phyloP scores from a whole-genome alignment of 2,797 vertebrate genomes.

The Eptatretus atami region DNA sequence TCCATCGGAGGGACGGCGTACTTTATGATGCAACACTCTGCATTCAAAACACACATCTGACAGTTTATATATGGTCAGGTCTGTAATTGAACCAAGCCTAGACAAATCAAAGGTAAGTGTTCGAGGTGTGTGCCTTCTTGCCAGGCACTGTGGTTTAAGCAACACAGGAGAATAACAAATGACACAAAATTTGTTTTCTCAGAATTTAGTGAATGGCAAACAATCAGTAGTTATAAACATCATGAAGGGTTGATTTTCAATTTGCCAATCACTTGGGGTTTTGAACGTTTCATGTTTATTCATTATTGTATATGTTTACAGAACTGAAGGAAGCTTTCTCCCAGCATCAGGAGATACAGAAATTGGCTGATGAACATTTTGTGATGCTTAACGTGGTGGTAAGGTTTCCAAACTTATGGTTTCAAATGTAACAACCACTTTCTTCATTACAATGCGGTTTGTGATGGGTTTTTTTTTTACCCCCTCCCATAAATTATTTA shows the following conservation, averaged over 20 bases:
- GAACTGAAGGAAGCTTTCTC: constrained; percentile 49
- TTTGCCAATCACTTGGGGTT: neutral
- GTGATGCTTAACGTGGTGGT: constrained; percentile 58
- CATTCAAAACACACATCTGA: no score
- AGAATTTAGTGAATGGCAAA: neutral
- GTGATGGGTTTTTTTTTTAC: no score
- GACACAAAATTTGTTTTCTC: neutral
- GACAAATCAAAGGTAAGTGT: no score
- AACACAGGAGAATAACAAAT: neutral
- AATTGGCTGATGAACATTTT: constrained; percentile 36
- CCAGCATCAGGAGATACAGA: constrained; percentile 40
- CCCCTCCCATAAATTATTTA: neutral
- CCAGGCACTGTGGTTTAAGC: no score
- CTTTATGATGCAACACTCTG: no score
- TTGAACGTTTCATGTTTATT: no score
- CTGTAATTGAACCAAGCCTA: no score
- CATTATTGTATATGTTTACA: constrained; percentile 11
- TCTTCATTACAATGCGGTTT: neutral
- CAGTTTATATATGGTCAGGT: no score
- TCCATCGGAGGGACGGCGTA: no score
- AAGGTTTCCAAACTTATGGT: constrained; percentile 12
- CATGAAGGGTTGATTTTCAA: neutral
- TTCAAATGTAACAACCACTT: neutral
- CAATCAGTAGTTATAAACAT: neutral
- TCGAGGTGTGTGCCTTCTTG: no score